A percentile compares a stretch with the other conserved stretches of the same genome.
Evolutionary conservation across 2,888 invertebrate genomes (phyloP).

Genomic region (Gortyna flavago): DNA sequence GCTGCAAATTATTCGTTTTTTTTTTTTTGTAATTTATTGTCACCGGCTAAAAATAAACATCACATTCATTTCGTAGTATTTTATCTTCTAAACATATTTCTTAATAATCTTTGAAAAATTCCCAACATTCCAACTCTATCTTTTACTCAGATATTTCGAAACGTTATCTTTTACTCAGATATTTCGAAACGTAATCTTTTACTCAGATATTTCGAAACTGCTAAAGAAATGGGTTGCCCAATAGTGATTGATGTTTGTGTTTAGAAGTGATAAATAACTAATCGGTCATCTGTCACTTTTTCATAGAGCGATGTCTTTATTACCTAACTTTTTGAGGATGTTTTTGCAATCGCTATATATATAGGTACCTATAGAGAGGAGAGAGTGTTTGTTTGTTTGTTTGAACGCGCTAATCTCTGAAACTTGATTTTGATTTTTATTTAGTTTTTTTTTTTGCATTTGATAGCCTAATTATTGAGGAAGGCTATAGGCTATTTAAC

Average conservation of each 20-base stretch:
- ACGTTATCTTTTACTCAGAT: constrained; percentile 24
- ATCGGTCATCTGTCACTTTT: constrained; percentile 1
- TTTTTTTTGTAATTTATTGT: neutral
- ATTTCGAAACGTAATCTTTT: constrained; percentile 25
- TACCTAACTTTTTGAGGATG: neutral
- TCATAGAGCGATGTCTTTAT: neutral
- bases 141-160: neutral
- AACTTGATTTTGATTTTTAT: no score
- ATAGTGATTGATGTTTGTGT: neutral
- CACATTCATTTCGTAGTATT: neutral
- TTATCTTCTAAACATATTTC: constrained; percentile 45
- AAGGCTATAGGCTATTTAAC: no score
- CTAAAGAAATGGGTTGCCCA: constrained; percentile 6
- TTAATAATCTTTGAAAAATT: constrained; percentile 31
- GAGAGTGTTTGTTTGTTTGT: no score
- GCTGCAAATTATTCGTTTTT: neutral
- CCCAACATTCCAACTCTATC: constrained; percentile 47
- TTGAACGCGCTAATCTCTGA: no score
- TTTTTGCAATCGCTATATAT: neutral
- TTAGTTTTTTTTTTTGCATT: no score
- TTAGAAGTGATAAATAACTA: neutral
- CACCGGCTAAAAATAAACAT: neutral
- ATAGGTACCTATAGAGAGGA: no score
- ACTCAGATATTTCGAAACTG: constrained; percentile 24
- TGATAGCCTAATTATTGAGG: no score